Evolutionary conservation across 1,140 invertebrate species (phyloP).

Genomic region (Vollenhovia emeryi): DNA sequence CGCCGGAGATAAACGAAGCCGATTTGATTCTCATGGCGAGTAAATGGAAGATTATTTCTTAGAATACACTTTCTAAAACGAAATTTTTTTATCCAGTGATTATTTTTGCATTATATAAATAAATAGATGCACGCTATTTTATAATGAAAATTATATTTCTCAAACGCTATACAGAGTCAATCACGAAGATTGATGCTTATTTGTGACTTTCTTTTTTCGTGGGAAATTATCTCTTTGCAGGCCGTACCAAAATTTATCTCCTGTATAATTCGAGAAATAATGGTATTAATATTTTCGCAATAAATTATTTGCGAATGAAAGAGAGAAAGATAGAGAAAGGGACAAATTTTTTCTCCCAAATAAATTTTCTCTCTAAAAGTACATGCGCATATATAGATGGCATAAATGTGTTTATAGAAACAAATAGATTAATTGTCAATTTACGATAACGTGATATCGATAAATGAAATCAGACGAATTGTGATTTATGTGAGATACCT

Average conservation of each 20-base stretch:
- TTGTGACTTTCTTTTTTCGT: not conserved
- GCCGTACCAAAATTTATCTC: not conserved
- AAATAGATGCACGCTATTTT: not conserved
- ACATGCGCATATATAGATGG: no score
- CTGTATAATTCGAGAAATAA: not conserved
- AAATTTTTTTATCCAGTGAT: no score
- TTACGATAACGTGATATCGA: slow-evolving; percentile 22
- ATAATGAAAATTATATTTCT: not conserved
- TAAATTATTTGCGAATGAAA: slow-evolving; percentile 22
- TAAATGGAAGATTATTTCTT: not conserved
- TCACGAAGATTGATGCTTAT: not conserved
- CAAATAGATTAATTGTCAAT: slow-evolving; percentile 26
- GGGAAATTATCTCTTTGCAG: not conserved
- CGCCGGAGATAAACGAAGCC: not conserved
- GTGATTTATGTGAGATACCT: slow-evolving; percentile 3
- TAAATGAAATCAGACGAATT: slow-evolving; percentile 12
- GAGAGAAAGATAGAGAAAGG: not conserved
- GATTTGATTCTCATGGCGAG: not conserved
- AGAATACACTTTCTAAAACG: no score
- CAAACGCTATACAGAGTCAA: not conserved
- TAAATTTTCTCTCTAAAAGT: not conserved
- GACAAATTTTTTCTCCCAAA: not conserved
- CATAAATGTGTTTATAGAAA: not conserved
- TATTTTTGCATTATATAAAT: not conserved
- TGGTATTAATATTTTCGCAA: not conserved